Base-by-base conservation (phyloP, 2,888 invertebrate species). In the Chelonus formosanus region DNA sequence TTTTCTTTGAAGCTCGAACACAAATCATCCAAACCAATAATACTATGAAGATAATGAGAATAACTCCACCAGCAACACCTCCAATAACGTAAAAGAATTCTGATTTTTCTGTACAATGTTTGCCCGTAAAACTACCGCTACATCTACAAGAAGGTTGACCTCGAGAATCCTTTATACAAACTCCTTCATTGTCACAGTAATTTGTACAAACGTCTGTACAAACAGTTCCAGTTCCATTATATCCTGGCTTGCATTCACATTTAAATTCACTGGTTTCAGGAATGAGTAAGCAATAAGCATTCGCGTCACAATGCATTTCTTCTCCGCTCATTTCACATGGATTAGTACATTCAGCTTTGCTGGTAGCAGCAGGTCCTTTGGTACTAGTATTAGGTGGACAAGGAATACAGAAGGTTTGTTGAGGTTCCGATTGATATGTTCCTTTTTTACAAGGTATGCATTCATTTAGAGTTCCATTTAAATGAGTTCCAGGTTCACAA, bases 21-120 rank as follows among this genome's bases (percentile, higher is more conserved):
- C 97, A 97, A 81, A 97, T 97, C 96, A 97, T 97, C 96, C 96
- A 97, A 75, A 97, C 95, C 63, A 97, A 90, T 71, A 97, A 88
- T 44, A 96, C 95, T 76, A 96, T 90, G 84, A 97, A 91, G 79
- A 97, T 96, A 74, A 96, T 92, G 78, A 97, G 91, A 75, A 96
- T 93, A 68, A 97, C 96, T n/a, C 94, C 93, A 20, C 95, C 95
- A 5, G 96, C 95, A 71, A 97, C 95, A 6, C 96, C 96, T 54
- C 96, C 96, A 60, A 95, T 96, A 70, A 96, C 95, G 85, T 96
- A 96, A 8, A 96, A 96, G 83, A 96, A 96, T 80, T 96, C 95
- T n/a, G 95, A 95, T 83, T 96, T 95, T 76, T 95, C 94, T 3
- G 92, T 89, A 80, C 96, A 96, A 73, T 92, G 93, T 70, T 92